These are phyloP conservation scores for Ormyrus rosae DNA, from an alignment of 2,888 invertebrate genomes.

Conservation along the genomic window DNA sequence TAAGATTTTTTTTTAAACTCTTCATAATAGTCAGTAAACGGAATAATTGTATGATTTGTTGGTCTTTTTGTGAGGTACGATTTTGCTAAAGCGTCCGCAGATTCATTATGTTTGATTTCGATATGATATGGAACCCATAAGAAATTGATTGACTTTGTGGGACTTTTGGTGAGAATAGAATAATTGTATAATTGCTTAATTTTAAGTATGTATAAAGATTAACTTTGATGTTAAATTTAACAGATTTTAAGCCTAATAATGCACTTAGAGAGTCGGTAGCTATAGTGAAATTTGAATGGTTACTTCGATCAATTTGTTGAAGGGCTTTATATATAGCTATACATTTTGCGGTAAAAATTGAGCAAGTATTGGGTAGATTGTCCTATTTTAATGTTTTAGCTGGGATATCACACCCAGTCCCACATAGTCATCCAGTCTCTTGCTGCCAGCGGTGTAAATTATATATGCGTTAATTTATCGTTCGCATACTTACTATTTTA, in stretches of 20 bases:
- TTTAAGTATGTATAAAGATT: too few relatives aligned
- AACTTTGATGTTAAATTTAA: background rate
- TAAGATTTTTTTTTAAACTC: too few relatives aligned
- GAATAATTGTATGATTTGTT: too few relatives aligned
- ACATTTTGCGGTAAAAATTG: background rate
- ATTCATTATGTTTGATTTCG: background rate
- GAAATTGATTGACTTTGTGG: background rate
- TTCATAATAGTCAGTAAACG: too few relatives aligned
- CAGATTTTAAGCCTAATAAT: background rate
- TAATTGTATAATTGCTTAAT: background rate
- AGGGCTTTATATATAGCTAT: slow-evolving; percentile 3
- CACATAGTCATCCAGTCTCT: background rate
- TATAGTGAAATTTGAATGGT: background rate
- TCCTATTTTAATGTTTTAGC: background rate
- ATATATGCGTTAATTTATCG: background rate
- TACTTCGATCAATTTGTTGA: background rate
- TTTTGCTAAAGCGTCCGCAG: too few relatives aligned
- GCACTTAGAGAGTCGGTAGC: background rate
- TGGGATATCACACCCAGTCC: background rate
- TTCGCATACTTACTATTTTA: background rate
- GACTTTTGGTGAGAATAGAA: background rate
- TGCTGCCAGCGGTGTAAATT: slow-evolving; percentile 7
- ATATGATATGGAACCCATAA: background rate
- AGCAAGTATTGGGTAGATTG: background rate
- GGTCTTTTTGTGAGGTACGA: too few relatives aligned